Base-by-base conservation (phyloP, 2,888 invertebrate genomes). In the Pyralis farinalis region DNA sequence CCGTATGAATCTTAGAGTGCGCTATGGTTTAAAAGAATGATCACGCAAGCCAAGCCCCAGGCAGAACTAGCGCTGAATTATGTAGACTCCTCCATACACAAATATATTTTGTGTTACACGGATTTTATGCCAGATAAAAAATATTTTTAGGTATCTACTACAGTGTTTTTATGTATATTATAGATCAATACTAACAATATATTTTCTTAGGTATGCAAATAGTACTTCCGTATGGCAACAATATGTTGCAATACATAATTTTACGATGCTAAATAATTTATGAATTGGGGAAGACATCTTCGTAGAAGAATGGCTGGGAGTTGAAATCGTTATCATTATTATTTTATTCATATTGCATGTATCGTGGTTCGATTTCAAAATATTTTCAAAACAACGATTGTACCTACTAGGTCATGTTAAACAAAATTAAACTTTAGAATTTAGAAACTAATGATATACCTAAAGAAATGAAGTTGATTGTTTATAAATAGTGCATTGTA, bases 401-500 rank as follows among this genome's bases (percentile, higher is more conserved):
- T n/a, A n/a, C n/a, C n/a, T n/a, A n/a, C n/a, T n/a, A n/a, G n/a
- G n/a, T n/a, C n/a, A n/a, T n/a, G n/a, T n/a, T n/a, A n/a, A n/a
- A n/a, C n/a, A n/a, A n/a, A n/a, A n/a, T n/a, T n/a, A n/a, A n/a
- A n/a, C n/a, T n/a, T n/a, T n/a, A n/a, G n/a, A n/a, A n/a, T n/a
- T n/a, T n/a, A n/a, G n/a, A n/a, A n/a, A n/a, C n/a, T n/a, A n/a
- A n/a, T n/a, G n/a, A n/a, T n/a, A n/a, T n/a, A n/a, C n/a, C n/a
- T n/a, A n/a, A n/a, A n/a, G n/a, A n/a, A n/a, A n/a, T n/a, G n/a
- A 25, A 6, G 34, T 42, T 39, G 33, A 55, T 55, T 55, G 48
- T 59, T 61, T 47, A 51, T 53, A 53, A 63, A 58, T 57, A 58
- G 55, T 55, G 51, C 44, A 45, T 55, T 56, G 55, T 53, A 55